These are phyloP conservation scores for Geotrypetes seraphini DNA, from an alignment of 2,797 vertebrate species.

Conservation along the genomic window DNA sequence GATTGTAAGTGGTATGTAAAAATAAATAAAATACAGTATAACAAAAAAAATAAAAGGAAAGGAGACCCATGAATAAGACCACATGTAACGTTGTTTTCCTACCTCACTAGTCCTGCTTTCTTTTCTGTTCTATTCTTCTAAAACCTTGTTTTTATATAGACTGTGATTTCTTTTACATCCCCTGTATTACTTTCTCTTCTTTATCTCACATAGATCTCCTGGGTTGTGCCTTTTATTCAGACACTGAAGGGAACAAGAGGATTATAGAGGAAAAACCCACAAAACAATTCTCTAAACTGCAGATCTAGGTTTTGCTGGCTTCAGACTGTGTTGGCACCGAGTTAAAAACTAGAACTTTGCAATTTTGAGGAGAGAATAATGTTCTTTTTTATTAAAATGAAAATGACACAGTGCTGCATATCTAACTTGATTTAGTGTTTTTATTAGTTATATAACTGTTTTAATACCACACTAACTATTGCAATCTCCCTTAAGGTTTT, in stretches of 20 bases:
- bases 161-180: too few relatives aligned
- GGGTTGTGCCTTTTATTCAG: slow-evolving; percentile 37
- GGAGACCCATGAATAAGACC: too few relatives aligned
- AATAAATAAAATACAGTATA: too few relatives aligned
- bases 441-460: slow-evolving; percentile 95
- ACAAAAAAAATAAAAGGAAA: too few relatives aligned
- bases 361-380: slow-evolving; percentile 73
- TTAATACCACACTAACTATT: slow-evolving; percentile 93
- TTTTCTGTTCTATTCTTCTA: too few relatives aligned
- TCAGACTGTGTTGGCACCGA: slow-evolving; percentile 62
- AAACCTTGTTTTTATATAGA: too few relatives aligned
- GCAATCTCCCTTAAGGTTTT: slow-evolving; percentile 78
- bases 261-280: too few relatives aligned
- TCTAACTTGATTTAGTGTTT: slow-evolving; percentile 90
- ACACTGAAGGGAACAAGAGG: slow-evolving; percentile 43
- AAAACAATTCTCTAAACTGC: slow-evolving; percentile 60
- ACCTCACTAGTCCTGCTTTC: too few relatives aligned
- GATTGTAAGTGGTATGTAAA: too few relatives aligned
- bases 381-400: slow-evolving; percentile 78
- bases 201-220: slow-evolving; percentile 46
- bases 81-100: too few relatives aligned
- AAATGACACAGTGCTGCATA: slow-evolving; percentile 78
- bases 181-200: too few relatives aligned
- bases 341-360: slow-evolving; percentile 70
- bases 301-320: slow-evolving; percentile 68